Conservation (phyloP, 2,797 vertebrate genomes). For the Enteromius mattozi region DNA sequence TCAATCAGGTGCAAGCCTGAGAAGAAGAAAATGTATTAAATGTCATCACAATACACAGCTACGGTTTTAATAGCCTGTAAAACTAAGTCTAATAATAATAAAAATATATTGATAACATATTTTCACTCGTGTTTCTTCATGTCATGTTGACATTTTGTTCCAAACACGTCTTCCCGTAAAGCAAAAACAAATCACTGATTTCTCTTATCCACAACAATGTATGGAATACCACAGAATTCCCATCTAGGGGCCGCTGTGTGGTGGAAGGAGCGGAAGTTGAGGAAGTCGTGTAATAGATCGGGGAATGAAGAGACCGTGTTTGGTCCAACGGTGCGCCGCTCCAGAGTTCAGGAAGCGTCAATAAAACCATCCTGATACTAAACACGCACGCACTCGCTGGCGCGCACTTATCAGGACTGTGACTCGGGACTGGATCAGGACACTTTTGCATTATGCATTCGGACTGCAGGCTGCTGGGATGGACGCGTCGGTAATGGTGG, state of each 20-base stretch:
- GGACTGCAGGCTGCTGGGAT: conserved; percentile 80
- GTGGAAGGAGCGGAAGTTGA: conserved; percentile 77
- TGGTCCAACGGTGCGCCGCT: conserved; percentile 23
- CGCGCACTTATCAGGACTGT: neutral
- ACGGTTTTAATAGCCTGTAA: neutral
- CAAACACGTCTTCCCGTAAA: neutral
- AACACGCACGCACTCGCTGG: neutral
- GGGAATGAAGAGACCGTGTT: conserved; percentile 55
- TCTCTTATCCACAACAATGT: conserved; percentile 18
- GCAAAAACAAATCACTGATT: neutral
- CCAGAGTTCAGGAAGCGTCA: conserved; percentile 27
- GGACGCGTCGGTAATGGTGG: conserved; percentile 85
- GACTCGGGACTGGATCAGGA: conserved; percentile 59
- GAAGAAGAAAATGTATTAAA: neutral
- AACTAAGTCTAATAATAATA: neutral
- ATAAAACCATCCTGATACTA: conserved; percentile 14
- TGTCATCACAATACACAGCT: neutral
- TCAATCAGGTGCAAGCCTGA: no score
- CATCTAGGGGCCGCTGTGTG: conserved; percentile 65
- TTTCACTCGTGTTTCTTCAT: neutral
- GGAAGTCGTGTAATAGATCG: conserved; percentile 77
- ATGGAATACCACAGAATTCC: conserved; percentile 31
- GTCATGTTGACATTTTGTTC: neutral
- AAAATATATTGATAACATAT: neutral
- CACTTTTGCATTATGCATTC: conserved; percentile 80